Conservation (phyloP, 2,888 invertebrate genomes). For the Catocala nupta region DNA sequence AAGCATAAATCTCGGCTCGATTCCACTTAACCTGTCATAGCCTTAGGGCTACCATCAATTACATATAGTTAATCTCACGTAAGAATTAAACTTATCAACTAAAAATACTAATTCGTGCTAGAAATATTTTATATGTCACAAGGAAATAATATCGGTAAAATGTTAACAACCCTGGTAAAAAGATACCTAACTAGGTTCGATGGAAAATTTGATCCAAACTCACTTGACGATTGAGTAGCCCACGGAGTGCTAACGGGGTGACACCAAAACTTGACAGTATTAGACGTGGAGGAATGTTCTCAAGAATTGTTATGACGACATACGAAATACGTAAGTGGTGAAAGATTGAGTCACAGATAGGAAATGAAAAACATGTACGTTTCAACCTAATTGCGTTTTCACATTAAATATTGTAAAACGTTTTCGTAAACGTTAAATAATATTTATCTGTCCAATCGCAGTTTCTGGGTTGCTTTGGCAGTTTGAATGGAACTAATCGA, state of each 20-base stretch:
- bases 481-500: conserved; percentile 16
- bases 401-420: conserved; percentile 29
- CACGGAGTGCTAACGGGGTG: conserved; percentile 46
- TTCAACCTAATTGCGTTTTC: conserved; percentile 35
- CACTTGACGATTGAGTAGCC: conserved; percentile 22
- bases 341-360: conserved; percentile 43
- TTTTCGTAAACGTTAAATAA: conserved; percentile 36
- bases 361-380: conserved; percentile 42
- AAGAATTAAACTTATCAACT: no score
- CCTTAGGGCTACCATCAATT: no score
- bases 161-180: no score
- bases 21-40: no score
- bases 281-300: conserved; percentile 26
- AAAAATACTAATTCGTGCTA: no score
- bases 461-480: conserved; percentile 21
- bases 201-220: conserved; percentile 22
- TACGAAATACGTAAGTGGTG: conserved; percentile 27
- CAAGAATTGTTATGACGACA: conserved; percentile 38
- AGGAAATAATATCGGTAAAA: no score
- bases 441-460: conserved; percentile 29
- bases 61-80: no score
- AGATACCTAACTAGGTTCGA: not conserved
- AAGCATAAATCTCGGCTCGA: no score
- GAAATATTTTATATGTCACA: no score
- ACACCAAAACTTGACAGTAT: conserved; percentile 55